Evolutionary conservation across 2,113 vertebrate species (phyloP), one percentile per base, ranked within the genome.

Genomic region (Hirundichthys speculiger): DNA sequence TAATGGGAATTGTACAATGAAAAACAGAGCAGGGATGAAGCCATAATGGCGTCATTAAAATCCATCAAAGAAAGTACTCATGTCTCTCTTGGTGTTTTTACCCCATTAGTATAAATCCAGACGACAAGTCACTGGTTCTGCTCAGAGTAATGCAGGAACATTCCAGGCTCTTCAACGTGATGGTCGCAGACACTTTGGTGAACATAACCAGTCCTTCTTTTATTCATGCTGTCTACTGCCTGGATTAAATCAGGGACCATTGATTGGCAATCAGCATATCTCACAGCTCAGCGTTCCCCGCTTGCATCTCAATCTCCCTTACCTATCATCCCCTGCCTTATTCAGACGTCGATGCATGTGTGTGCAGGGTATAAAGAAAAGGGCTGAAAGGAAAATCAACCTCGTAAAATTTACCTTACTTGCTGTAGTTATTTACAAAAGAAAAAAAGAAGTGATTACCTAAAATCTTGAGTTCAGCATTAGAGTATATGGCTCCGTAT

Each of bases 381-480:
- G 21, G 19, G 30, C 27, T 34, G 5, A 67, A 27, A 59, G 6
- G 15, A 42, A 41, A 58, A 42, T 13, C 41, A 54, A 16, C 10
- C 20, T 25, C 14, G 21, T 61, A 43, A 63, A 57, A 75, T 56
- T 30, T 0, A 30, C 30, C 46, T 34, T 13, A n/a, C 13, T 14
- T 47, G 45, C 30, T 34, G 4, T 10, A 34, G 30, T 34, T 52
- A 45, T 43, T 1, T 9, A 50, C 56, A 21, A 40, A 34, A 0
- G 61, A 39, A 45, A 1, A 0, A 24, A 53, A 48, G 0, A 10
- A 5, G 20, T 11, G 16, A 12, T 9, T 87, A 99, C 97, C 97
- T 90, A 98, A 88, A 86, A 99, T 93, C 80, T 91, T 95, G 68
- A 99, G 92, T 64, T 98, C 95, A 0, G 96, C 95, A 49, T 92